Conservation (phyloP, 1,140 invertebrate species). For the Macrosteles quadrilineatus region DNA sequence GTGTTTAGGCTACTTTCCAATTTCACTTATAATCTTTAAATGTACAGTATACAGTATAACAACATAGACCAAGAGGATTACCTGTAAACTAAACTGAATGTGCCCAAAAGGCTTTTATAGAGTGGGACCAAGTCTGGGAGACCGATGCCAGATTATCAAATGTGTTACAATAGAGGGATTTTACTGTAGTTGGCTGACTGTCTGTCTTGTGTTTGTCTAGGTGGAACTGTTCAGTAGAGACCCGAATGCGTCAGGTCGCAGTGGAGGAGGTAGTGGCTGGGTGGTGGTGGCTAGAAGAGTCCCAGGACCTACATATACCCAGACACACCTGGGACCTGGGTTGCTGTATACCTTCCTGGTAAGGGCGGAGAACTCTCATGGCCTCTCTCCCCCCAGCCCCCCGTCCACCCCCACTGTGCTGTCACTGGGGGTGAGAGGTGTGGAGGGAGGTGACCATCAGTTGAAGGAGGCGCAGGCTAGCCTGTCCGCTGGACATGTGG, state of each 20-base stretch:
- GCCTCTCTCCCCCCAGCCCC: constrained; percentile 68
- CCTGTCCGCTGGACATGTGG: constrained; percentile 68
- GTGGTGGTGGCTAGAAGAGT: constrained; percentile 61
- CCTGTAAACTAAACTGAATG: no score
- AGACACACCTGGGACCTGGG: constrained; percentile 67
- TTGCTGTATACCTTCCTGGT: constrained; percentile 85
- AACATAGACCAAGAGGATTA: no score
- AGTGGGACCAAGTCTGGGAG: no score
- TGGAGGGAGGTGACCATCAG: constrained; percentile 57
- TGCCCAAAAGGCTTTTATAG: no score
- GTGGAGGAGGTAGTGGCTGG: constrained; percentile 54
- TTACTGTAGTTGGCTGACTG: no score
- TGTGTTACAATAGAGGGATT: no score
- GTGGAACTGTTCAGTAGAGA: constrained; percentile 45
- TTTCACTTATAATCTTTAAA: no score
- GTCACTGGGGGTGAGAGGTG: constrained; percentile 57
- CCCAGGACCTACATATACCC: constrained; percentile 61
- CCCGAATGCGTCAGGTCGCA: constrained; percentile 6
- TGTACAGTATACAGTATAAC: no score
- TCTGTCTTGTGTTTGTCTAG: no score
- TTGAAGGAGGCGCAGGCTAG: constrained; percentile 66
- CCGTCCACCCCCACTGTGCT: constrained; percentile 52
- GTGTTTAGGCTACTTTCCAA: no score
- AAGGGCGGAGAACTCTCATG: constrained; percentile 81
- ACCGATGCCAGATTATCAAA: no score